Evolutionary conservation across 2,888 invertebrate genomes (phyloP).

Genomic region (Herminia tarsipennalis): DNA sequence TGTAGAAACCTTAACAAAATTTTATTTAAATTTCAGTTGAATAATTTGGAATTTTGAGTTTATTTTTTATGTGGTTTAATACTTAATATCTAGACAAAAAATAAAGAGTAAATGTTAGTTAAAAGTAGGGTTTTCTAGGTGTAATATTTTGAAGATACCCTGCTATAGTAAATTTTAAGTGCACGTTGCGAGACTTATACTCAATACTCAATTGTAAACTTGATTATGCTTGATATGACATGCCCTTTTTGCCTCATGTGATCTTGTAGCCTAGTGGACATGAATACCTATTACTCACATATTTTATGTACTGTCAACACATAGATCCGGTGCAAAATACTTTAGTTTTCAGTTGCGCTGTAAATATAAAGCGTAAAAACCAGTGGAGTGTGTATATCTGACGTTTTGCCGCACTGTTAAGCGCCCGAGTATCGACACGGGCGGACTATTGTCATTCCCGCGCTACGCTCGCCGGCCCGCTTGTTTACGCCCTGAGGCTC

Average conservation of each 20-base stretch:
- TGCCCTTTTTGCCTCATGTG: too few species aligned
- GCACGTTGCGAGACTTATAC: background rate
- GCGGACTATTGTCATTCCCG: conserved; percentile 35
- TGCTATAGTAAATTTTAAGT: too few species aligned
- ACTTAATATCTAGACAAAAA: too few species aligned
- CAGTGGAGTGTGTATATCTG: conserved; percentile 44
- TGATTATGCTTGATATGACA: background rate
- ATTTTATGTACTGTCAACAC: conserved; percentile 4
- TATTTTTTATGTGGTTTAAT: too few species aligned
- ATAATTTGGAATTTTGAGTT: background rate
- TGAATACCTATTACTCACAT: background rate
- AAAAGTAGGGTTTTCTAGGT: too few species aligned
- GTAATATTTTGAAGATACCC: too few species aligned
- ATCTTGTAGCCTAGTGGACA: too few species aligned
- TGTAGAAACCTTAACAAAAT: too few species aligned
- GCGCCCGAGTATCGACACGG: conserved; percentile 40
- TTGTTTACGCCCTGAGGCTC: conserved; percentile 47
- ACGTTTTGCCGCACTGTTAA: conserved; percentile 46
- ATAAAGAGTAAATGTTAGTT: too few species aligned
- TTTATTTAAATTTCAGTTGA: background rate
- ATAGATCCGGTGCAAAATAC: conserved; percentile 17
- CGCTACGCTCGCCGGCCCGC: conserved; percentile 43
- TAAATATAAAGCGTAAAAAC: conserved; percentile 38
- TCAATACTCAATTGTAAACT: background rate
- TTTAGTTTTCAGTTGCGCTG: conserved; percentile 27